phyloP scores from a whole-genome alignment of 2,113 vertebrate species.

The Australoheros scitulus region DNA sequence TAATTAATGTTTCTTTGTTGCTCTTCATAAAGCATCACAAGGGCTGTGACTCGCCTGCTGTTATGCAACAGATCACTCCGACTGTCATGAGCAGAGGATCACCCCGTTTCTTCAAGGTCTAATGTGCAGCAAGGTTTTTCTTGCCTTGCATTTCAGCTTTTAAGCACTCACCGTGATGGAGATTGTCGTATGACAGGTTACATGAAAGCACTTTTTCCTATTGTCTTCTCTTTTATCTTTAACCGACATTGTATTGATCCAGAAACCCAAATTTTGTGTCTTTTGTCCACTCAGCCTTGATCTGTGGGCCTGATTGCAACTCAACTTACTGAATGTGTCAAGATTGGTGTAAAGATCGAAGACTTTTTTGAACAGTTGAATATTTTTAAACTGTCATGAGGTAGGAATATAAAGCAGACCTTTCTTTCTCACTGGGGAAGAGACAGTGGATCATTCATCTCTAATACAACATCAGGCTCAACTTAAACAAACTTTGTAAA shows the following conservation, averaged over 20 bases:
- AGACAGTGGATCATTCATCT: neutral
- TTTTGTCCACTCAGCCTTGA: neutral
- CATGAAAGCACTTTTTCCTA: neutral
- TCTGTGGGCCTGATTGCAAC: neutral
- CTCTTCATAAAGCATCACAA: rapidly evolving
- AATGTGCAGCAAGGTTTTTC: neutral
- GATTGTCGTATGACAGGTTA: neutral
- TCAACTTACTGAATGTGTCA: neutral
- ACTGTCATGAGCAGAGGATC: neutral
- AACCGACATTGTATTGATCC: neutral
- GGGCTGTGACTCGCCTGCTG: conserved; percentile 2
- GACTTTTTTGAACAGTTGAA: too few relatives aligned
- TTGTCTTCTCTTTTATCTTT: neutral
- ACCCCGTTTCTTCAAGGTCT: neutral
- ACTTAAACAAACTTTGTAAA: neutral
- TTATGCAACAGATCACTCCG: conserved; percentile 3
- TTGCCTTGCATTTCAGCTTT: neutral
- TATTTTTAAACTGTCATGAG: too few relatives aligned
- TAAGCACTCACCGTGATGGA: neutral
- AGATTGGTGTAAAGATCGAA: too few relatives aligned
- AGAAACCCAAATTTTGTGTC: neutral
- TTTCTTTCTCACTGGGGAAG: neutral
- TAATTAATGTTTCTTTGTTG: neutral
- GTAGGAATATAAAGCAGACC: too few relatives aligned
- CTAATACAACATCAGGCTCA: neutral